Conservation (phyloP, 2,888 invertebrate genomes). For the Congeria kusceri region DNA sequence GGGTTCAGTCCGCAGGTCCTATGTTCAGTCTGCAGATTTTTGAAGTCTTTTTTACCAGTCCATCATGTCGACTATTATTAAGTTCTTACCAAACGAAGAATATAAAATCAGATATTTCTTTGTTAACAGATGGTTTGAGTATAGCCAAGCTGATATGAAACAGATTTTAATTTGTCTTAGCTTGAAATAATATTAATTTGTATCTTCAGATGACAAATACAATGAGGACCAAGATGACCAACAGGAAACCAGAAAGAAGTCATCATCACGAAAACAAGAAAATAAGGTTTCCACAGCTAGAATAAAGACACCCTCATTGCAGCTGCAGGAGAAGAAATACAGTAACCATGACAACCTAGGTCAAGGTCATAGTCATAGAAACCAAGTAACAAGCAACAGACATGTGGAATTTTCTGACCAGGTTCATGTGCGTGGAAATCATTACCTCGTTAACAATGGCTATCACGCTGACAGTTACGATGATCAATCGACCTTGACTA, state of each 20-base stretch:
- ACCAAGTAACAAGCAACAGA: constrained; percentile 24
- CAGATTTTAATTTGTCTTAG: too few species aligned
- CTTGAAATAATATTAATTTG: too few species aligned
- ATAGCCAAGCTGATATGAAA: too few species aligned
- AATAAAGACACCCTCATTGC: constrained; percentile 1
- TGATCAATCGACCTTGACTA: constrained; percentile 71
- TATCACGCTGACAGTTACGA: constrained; percentile 15
- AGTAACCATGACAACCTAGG: constrained; percentile 13
- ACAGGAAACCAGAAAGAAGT: constrained; percentile 24
- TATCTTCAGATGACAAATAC: constrained; percentile 64
- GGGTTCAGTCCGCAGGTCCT: too few species aligned
- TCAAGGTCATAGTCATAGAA: constrained; percentile 2
- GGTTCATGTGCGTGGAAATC: constrained; percentile 36
- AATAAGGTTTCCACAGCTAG: too few species aligned
- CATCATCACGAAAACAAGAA: constrained; percentile 19
- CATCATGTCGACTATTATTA: too few species aligned
- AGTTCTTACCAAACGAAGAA: too few species aligned
- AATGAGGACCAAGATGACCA: constrained; percentile 39
- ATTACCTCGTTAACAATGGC: constrained; percentile 37
- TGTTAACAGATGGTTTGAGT: too few species aligned
- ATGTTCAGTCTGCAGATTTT: too few species aligned
- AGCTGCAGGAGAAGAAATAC: constrained; percentile 57
- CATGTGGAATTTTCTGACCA: constrained; percentile 59
- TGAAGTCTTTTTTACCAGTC: too few species aligned
- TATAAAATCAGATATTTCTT: too few species aligned